These are phyloP conservation scores for Hirudinaria manillensis DNA, from an alignment of 2,888 invertebrate species.

Conservation along the genomic window DNA sequence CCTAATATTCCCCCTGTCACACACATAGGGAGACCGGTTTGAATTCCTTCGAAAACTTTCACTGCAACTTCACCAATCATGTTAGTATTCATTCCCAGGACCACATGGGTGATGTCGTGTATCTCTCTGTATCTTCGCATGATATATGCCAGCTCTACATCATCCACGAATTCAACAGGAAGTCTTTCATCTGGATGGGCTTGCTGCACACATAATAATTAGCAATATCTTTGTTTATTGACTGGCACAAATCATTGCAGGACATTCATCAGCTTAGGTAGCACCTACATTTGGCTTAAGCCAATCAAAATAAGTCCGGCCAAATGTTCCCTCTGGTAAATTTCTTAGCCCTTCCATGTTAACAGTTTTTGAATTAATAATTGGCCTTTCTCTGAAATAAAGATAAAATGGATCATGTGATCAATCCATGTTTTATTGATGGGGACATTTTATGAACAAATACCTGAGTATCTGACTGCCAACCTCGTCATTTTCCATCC, in stretches of 20 bases:
- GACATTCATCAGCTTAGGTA: slow-evolving; percentile 8
- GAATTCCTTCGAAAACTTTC: slow-evolving; percentile 92
- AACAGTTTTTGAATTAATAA: slow-evolving; percentile 77
- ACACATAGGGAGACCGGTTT: slow-evolving; percentile 92
- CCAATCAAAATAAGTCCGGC: slow-evolving; percentile 78
- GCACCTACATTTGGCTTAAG: slow-evolving; percentile 67
- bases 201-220: slow-evolving; percentile 57
- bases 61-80: slow-evolving; percentile 72
- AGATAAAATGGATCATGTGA: background rate
- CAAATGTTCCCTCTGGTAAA: slow-evolving; percentile 75
- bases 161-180: slow-evolving; percentile 83
- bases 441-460: background rate
- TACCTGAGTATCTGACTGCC: slow-evolving; percentile 66
- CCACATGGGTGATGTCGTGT: slow-evolving; percentile 87
- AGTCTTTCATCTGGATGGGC: slow-evolving; percentile 87
- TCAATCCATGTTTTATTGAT: background rate
- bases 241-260: background rate
- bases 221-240: background rate
- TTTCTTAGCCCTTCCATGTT: slow-evolving; percentile 66
- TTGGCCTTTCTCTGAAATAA: slow-evolving; percentile 64
- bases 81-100: slow-evolving; percentile 71
- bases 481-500: slow-evolving; percentile 72
- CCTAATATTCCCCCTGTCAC: slow-evolving; percentile 86
- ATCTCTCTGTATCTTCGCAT: slow-evolving; percentile 95
- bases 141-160: slow-evolving; percentile 82